Evolutionary conservation across 2,113 vertebrate genomes (phyloP).

Genomic region (Podilymbus podiceps): DNA sequence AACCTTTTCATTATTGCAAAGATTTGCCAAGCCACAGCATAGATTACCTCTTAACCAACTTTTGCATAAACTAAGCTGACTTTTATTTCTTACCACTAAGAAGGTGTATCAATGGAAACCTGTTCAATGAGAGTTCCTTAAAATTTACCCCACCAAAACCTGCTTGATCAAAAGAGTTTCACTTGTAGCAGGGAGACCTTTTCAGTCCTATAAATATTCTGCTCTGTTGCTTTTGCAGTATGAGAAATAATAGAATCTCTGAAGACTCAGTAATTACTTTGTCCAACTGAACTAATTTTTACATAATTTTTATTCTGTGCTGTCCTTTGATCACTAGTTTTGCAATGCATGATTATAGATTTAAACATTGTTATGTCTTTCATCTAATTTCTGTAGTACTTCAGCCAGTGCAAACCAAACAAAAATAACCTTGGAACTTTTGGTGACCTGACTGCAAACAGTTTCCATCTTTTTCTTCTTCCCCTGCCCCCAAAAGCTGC

Average conservation of each 20-base stretch:
- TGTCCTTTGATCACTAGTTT: conserved; percentile 6
- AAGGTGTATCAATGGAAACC: neutral
- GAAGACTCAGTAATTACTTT: neutral
- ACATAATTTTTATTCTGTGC: neutral
- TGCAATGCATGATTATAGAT: neutral
- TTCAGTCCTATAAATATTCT: neutral
- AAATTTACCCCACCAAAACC: neutral
- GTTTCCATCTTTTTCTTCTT: neutral
- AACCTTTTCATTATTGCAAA: neutral
- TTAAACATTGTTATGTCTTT: neutral
- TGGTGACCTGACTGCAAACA: neutral
- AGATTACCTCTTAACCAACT: neutral
- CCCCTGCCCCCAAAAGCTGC: neutral
- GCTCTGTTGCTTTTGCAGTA: neutral
- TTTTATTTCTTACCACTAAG: neutral
- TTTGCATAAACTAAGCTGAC: neutral
- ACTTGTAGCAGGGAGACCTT: neutral
- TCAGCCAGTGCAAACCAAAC: neutral
- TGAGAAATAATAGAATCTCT: neutral
- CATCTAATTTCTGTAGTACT: neutral
- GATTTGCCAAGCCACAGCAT: neutral
- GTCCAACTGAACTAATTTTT: neutral
- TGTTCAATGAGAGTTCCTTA: neutral
- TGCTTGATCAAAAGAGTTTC: neutral
- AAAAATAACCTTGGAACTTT: neutral